Base-by-base conservation (phyloP, 1,140 invertebrate species). In the Papilio glaucus region DNA sequence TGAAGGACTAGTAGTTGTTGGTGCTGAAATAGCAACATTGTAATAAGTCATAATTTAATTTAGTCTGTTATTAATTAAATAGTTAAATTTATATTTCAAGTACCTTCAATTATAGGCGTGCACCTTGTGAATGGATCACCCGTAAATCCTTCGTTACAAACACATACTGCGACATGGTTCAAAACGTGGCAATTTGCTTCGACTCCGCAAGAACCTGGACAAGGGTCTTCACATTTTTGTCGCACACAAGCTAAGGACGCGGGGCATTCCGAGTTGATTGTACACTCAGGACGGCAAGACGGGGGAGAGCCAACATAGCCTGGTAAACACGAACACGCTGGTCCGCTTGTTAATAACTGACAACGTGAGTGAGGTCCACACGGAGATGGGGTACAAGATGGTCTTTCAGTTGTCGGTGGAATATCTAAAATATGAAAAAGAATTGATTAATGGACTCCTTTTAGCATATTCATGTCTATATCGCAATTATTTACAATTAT, bases 301-400 rank as follows among this genome's bases (percentile, higher is more conserved):
- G 96, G 96, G 41, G 97, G 97, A 18, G 95, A 94, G 9, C 97
- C 97, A 63, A 96, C 94, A 77, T 95, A 97, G 80, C 95, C 94
- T 3, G 95, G 95, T 69, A 96, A 88, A 85, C 97, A 98, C 2
- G 96, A 96, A 79, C 97, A 98, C 0, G 96, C 96, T 41, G 96
- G 96, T 75, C 94, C 95, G 61, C 95, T 95, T 53, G 94, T 94
- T 57, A 96, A 93, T 15, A 96, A 93, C 83, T 96, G 95, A 83
- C 97, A 98, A 72, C 96, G 94, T 0, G 97, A 96, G 84, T 97
- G 96, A 0, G 96, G 96, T 21, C 97, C 97, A 83, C 97, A 98
- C 0, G 97, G 96, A 15, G 95, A 96, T 74, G 96, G 96, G 38
- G 94, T 94, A 85, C 97, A 97, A 8, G 96, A 96, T 74, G 95